A percentile compares a stretch with the other conserved stretches of the same genome.
These are phyloP conservation scores for Sebastes ruberrimus DNA, from an alignment of 2,797 vertebrate genomes.

Conservation along the genomic window DNA sequence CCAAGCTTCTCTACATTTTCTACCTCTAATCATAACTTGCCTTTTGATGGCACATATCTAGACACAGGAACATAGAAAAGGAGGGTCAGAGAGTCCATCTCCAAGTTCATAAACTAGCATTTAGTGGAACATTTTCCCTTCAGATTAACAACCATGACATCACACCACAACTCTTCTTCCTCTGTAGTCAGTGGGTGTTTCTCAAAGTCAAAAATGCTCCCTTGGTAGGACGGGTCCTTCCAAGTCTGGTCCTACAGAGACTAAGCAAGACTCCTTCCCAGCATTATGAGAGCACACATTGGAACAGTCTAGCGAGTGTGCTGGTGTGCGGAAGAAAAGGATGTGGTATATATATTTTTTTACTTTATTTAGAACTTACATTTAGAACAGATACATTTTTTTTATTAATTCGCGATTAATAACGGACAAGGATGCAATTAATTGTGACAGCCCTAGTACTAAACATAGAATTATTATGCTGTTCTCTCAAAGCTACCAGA, in stretches of 20 bases:
- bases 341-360: no score
- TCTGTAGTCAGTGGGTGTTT: background rate
- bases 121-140: background rate
- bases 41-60: background rate
- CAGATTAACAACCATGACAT: background rate
- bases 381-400: no score
- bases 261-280: background rate
- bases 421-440: no score
- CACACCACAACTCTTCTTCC: background rate
- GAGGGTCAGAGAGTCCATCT: background rate
- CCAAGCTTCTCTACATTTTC: background rate
- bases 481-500: no score
- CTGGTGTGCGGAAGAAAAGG: no score
- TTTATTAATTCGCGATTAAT: no score
- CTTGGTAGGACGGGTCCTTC: background rate
- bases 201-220: background rate
- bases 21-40: conserved; percentile 1
- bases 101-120: background rate
- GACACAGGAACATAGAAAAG: background rate
- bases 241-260: background rate
- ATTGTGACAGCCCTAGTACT: no score
- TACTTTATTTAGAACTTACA: no score
- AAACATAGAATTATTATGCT: no score
- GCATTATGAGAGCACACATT: background rate
- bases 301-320: background rate